phyloP scores from a whole-genome alignment of 2,797 vertebrate species.

The Acipenser oxyrinchus region DNA sequence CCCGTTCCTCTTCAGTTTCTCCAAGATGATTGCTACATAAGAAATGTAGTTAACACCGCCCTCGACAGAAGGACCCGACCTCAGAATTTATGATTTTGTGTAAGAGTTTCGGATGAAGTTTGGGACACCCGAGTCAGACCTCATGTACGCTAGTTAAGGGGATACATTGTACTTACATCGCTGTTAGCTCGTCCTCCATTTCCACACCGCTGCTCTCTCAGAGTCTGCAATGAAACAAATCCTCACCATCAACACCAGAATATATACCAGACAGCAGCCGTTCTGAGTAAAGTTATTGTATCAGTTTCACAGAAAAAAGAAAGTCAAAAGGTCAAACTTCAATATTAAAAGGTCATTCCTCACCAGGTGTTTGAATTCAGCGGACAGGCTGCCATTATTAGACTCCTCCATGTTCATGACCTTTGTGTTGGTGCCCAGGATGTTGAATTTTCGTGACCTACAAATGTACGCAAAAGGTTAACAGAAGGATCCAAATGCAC shows the following conservation, averaged over 20 bases:
- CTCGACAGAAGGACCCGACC: too few species aligned
- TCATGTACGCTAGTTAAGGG: not conserved
- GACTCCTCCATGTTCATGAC: slow-evolving; percentile 99
- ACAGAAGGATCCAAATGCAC: too few species aligned
- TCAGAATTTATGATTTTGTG: too few species aligned
- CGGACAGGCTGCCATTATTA: slow-evolving; percentile 94
- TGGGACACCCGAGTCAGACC: too few species aligned
- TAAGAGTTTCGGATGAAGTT: too few species aligned
- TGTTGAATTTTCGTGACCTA: slow-evolving; percentile 95
- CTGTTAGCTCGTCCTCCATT: slow-evolving; percentile 95
- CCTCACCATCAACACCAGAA: not conserved
- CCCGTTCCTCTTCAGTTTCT: too few species aligned
- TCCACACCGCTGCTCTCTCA: slow-evolving; percentile 92
- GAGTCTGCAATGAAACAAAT: slow-evolving; percentile 60
- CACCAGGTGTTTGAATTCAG: slow-evolving; percentile 97
- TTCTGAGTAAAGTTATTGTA: not conserved
- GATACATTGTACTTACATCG: slow-evolving; percentile 65
- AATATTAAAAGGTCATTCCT: slow-evolving; percentile 20
- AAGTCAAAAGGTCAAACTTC: not conserved
- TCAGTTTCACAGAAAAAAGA: not conserved
- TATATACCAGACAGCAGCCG: not conserved
- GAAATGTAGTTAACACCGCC: too few species aligned
- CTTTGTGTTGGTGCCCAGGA: slow-evolving; percentile 96
- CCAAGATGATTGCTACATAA: too few species aligned
- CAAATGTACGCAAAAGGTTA: not conserved